phyloP scores from a whole-genome alignment of 1,140 invertebrate genomes.

The Rhopalosiphum padi region DNA sequence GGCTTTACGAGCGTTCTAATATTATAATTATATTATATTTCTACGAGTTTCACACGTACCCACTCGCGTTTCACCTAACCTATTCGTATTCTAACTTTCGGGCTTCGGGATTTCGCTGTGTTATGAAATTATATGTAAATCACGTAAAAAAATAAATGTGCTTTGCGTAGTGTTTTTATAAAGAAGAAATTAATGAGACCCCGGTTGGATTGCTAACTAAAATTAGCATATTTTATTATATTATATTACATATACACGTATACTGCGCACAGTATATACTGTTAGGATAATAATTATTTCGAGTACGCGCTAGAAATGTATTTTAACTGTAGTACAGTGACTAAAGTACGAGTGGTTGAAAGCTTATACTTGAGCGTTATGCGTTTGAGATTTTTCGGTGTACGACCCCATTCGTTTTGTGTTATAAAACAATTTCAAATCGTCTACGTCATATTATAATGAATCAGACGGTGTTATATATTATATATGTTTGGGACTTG shows the following conservation, averaged over 20 bases:
- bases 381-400: background rate
- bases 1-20: background rate
- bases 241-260: background rate
- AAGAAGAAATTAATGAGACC: background rate
- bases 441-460: background rate
- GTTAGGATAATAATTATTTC: background rate
- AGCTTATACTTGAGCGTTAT: background rate
- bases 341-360: background rate
- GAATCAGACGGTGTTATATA: background rate
- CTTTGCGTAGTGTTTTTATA: background rate
- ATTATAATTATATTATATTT: background rate
- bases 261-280: background rate
- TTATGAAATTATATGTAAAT: background rate
- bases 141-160: background rate
- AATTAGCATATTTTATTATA: slow-evolving; percentile 19
- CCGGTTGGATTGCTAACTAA: background rate
- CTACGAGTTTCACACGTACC: background rate
- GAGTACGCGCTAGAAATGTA: background rate
- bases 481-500: background rate
- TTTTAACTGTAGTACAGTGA: background rate
- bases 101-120: background rate
- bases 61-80: background rate
- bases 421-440: background rate
- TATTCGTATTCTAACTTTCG: background rate
- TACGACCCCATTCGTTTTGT: background rate